Conservation (phyloP, 2,113 vertebrate species). For the Varanus salvator region DNA sequence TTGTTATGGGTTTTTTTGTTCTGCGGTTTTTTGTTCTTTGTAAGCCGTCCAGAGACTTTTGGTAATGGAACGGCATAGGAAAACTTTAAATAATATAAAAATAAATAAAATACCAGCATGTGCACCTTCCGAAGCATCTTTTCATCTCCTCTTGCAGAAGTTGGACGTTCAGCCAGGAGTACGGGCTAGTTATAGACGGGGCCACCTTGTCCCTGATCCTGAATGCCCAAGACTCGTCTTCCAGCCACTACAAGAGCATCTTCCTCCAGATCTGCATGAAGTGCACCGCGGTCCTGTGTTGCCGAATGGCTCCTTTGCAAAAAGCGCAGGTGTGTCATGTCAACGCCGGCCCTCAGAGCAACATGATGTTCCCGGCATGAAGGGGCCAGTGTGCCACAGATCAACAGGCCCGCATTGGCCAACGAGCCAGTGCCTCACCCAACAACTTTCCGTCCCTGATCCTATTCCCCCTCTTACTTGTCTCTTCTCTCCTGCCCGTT, state of each 20-base stretch:
- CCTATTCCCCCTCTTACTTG: conserved; percentile 4
- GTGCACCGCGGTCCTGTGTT: conserved; percentile 94
- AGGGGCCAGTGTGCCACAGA: too few species aligned
- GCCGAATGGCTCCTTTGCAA: conserved; percentile 96
- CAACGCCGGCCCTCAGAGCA: neutral
- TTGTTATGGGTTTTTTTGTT: too few species aligned
- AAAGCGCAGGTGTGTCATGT: conserved; percentile 90
- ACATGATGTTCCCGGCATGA: too few species aligned
- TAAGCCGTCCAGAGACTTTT: too few species aligned
- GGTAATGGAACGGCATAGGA: too few species aligned
- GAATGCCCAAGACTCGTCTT: conserved; percentile 84
- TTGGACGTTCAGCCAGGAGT: conserved; percentile 88
- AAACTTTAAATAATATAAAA: too few species aligned
- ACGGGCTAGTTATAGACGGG: conserved; percentile 94
- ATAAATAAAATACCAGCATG: too few species aligned
- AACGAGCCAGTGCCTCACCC: neutral
- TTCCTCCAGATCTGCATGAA: conserved; percentile 96
- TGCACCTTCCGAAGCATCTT: rapidly evolving
- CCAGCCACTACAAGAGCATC: conserved; percentile 89
- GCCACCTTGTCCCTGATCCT: conserved; percentile 91
- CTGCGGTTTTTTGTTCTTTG: too few species aligned
- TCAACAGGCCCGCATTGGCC: too few species aligned
- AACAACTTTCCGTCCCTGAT: neutral
- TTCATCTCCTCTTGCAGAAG: conserved; percentile 69
- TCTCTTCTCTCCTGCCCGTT: conserved; percentile 30